Conservation (phyloP, 2,888 invertebrate species). For the Sphaerophoria rueppellii region DNA sequence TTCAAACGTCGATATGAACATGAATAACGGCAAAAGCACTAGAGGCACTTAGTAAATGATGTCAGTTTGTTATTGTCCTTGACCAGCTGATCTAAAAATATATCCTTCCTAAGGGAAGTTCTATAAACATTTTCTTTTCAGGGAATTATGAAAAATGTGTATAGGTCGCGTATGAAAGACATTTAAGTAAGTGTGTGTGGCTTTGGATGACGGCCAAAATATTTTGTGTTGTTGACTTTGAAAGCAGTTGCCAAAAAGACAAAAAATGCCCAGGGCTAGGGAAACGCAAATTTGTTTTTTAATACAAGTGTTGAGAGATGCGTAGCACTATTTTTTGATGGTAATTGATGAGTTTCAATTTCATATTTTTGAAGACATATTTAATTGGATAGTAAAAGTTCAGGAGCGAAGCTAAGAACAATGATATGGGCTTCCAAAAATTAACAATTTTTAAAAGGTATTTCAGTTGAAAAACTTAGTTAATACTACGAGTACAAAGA, state of each 20-base stretch:
- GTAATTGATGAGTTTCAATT: background rate
- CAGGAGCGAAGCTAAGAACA: too few relatives aligned
- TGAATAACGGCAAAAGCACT: background rate
- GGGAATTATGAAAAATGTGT: background rate
- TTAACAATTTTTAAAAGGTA: too few relatives aligned
- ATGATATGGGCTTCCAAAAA: too few relatives aligned
- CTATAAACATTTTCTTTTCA: too few relatives aligned
- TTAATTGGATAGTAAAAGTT: too few relatives aligned
- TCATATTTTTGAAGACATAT: background rate
- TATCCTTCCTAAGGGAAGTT: constrained; percentile 6
- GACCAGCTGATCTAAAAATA: constrained; percentile 37
- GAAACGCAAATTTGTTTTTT: background rate
- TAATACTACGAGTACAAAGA: too few relatives aligned
- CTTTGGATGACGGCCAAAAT: constrained; percentile 27
- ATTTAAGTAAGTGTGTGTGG: background rate
- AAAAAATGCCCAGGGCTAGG: constrained; percentile 7
- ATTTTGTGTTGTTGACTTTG: constrained; percentile 10
- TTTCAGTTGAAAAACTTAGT: too few relatives aligned
- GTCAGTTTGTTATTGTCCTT: constrained; percentile 37
- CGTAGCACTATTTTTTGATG: background rate
- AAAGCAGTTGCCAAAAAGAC: constrained; percentile 27
- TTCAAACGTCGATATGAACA: background rate
- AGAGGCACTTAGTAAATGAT: constrained; percentile 3
- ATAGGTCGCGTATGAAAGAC: background rate
- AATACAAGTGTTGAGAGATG: constrained; percentile 10